Conservation (phyloP, 1,140 invertebrate genomes). For the Euwallacea fornicatus region DNA sequence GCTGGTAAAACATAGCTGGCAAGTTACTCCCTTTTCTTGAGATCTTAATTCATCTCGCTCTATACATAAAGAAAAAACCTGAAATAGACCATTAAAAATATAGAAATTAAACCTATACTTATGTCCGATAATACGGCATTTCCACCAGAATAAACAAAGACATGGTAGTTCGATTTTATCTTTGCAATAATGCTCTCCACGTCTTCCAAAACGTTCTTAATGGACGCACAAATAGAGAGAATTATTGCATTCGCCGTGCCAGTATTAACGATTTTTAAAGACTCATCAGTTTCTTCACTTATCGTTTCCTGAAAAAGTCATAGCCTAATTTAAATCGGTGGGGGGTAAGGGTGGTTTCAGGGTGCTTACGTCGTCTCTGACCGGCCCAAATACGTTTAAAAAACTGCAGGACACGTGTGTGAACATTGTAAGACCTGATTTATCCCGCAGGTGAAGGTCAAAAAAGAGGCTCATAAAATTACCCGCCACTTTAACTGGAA, state of each 20-base stretch:
- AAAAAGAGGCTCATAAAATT: slow-evolving; percentile 44
- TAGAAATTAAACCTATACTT: too few species aligned
- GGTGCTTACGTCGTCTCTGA: slow-evolving; percentile 34
- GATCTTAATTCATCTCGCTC: slow-evolving; percentile 52
- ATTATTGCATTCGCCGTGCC: slow-evolving; percentile 50
- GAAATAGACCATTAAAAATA: slow-evolving; percentile 2
- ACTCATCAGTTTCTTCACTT: slow-evolving; percentile 10
- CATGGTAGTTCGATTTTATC: slow-evolving; percentile 55
- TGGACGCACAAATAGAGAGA: slow-evolving; percentile 48
- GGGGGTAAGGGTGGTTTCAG: neutral
- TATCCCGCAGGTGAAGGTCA: slow-evolving; percentile 43
- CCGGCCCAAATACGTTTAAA: slow-evolving; percentile 51
- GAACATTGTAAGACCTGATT: slow-evolving; percentile 47
- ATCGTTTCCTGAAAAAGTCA: neutral
- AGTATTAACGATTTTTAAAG: slow-evolving; percentile 53
- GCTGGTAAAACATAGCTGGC: slow-evolving; percentile 55
- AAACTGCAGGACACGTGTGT: slow-evolving; percentile 53
- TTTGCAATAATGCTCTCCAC: slow-evolving; percentile 54
- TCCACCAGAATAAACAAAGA: slow-evolving; percentile 46
- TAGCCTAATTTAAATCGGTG: neutral
- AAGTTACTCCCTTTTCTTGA: slow-evolving; percentile 56
- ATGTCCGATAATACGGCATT: slow-evolving; percentile 18
- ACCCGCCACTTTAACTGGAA: slow-evolving; percentile 40
- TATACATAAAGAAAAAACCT: slow-evolving; percentile 42
- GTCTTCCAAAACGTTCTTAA: slow-evolving; percentile 56